Conservation (phyloP, 1,140 invertebrate species). For the Drosophila lowei region DNA sequence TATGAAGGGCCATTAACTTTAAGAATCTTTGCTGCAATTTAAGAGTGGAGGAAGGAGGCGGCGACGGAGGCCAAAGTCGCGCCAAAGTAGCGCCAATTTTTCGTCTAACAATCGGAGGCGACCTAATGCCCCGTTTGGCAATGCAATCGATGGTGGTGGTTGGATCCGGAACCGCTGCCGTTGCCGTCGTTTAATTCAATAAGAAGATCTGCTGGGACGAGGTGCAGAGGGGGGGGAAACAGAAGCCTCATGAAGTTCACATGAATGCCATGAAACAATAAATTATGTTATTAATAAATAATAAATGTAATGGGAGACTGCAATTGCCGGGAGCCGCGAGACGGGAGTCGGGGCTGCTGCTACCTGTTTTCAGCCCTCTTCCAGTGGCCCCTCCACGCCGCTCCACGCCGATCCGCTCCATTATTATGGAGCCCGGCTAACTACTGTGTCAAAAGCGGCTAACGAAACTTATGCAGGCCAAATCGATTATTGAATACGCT, state of each 20-base stretch:
- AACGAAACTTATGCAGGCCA: slow-evolving; percentile 24
- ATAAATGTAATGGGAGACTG: slow-evolving; percentile 81
- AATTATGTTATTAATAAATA: slow-evolving; percentile 83
- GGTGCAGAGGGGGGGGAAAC: slow-evolving; percentile 20
- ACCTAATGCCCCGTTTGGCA: slow-evolving; percentile 80
- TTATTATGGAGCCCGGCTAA: slow-evolving; percentile 69
- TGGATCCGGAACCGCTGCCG: background rate
- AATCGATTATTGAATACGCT: slow-evolving; percentile 36
- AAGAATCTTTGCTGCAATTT: slow-evolving; percentile 79
- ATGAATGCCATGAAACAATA: slow-evolving; percentile 83
- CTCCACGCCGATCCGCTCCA: slow-evolving; percentile 17
- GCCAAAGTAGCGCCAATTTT: slow-evolving; percentile 76
- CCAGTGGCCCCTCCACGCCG: background rate
- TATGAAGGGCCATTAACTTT: slow-evolving; percentile 81
- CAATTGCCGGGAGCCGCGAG: slow-evolving; percentile 49
- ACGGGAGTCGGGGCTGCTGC: slow-evolving; percentile 27
- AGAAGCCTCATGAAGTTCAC: slow-evolving; percentile 70
- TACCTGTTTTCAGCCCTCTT: slow-evolving; percentile 64
- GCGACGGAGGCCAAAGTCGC: slow-evolving; percentile 27
- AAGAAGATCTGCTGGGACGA: slow-evolving; percentile 45
- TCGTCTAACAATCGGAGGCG: slow-evolving; percentile 78
- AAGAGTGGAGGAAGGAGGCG: slow-evolving; percentile 29
- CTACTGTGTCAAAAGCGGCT: slow-evolving; percentile 71
- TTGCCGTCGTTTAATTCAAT: slow-evolving; percentile 75
- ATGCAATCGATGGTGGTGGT: slow-evolving; percentile 44